Conservation (phyloP, 1,140 invertebrate genomes). For the Varroa destructor region DNA sequence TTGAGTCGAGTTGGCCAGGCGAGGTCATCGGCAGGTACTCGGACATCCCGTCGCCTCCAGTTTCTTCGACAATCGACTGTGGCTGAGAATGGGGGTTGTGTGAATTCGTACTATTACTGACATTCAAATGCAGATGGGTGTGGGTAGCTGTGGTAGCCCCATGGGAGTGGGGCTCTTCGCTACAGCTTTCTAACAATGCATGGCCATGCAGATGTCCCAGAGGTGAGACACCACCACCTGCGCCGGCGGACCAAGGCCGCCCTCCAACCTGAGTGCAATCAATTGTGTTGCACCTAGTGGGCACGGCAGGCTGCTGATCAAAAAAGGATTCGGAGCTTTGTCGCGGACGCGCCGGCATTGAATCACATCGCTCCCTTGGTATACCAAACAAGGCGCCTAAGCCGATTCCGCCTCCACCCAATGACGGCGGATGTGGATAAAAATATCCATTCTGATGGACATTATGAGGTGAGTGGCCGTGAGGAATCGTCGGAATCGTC, state of each 20-base stretch:
- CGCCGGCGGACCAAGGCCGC: conserved; percentile 30
- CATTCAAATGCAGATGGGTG: conserved; percentile 12
- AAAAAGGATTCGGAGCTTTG: conserved; percentile 48
- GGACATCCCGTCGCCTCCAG: conserved; percentile 13
- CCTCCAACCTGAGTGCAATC: conserved; percentile 26
- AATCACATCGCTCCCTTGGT: conserved; percentile 58
- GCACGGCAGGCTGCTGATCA: not conserved
- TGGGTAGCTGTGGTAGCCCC: not conserved
- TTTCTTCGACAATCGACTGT: conserved; percentile 15
- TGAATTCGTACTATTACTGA: not conserved
- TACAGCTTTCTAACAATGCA: conserved; percentile 28
- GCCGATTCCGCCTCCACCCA: not conserved
- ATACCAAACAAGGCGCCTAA: not conserved
- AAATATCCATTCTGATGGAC: conserved; percentile 24
- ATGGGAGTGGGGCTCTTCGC: conserved; percentile 5
- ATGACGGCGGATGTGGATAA: not conserved
- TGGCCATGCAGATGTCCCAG: conserved; percentile 29
- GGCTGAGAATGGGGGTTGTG: not conserved
- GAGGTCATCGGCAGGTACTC: conserved; percentile 34
- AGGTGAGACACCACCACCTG: conserved; percentile 30
- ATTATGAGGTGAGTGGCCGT: conserved; percentile 31
- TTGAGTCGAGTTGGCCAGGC: conserved; percentile 28
- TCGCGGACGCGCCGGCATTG: conserved; percentile 55
- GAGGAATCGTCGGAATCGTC: conserved; percentile 31
- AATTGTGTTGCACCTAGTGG: conserved; percentile 12